Base-by-base conservation (phyloP, 2,888 invertebrate species). In the Nymphalis c-album region DNA sequence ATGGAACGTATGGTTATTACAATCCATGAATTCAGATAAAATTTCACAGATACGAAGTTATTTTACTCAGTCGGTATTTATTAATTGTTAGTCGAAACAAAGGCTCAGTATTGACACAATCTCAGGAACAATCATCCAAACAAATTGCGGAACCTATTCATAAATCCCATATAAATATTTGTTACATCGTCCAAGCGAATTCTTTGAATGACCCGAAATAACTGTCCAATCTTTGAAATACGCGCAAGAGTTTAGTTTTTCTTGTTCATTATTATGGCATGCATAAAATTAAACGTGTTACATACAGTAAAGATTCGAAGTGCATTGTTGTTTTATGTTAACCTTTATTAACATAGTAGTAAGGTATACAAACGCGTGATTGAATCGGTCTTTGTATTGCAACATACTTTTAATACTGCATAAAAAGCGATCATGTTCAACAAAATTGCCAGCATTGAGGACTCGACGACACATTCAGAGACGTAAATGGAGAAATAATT, bases 401-500 rank as follows among this genome's bases (percentile, higher is more conserved):
- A 76, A 73, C 74, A 76, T 78, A 79, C 78, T 80, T 77, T 78
- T 80, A 80, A 80, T 79, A 77, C 76, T 73, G 73, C 74, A 82
- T 81, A 84, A 85, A 85, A 84, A 82, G 81, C 78, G 79, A 83
- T 84, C 80, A 80, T 78, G 77, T 79, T 77, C 80, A 76, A 80
- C 82, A 78, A 84, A 85, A 85, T 85, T 78, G 78, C 82, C 77
- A 77, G 78, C 82, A 81, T 79, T 78, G 82, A 81, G 80, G 78
- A 73, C 78, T 80, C 72, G 76, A 75, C 80, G 80, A 77, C 77
- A 80, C 76, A 75, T 73, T 75, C 78, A 74, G 74, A 77, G 74
- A 74, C 71, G 78, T 79, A 81, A 81, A 81, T 81, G 78, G 77
- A 75, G 73, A 82, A 82, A 83, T 88, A 88, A 88, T 88, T 88